Base-by-base conservation (phyloP, 2,888 invertebrate genomes). In the Selenia dentaria region DNA sequence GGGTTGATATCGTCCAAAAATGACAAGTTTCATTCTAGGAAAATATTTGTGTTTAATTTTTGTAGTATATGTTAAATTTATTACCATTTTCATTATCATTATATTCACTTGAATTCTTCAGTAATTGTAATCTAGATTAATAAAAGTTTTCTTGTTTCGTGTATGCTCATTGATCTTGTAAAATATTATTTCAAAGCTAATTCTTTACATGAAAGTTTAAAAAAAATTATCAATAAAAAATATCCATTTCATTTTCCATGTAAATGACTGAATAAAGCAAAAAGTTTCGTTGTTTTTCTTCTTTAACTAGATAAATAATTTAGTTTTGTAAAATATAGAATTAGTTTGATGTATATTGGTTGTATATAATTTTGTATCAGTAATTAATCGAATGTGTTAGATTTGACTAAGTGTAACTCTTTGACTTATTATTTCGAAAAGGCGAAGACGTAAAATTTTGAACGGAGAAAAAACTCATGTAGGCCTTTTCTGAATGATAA, bases 331-430 rank as follows among this genome's bases (percentile, higher is more conserved):
- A 60, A 48, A 53, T 66, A 66, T 61, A 63, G 47, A 42, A 57
- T 70, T 73, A 74, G 60, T 67, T 67, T 73, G 58, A 62, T 88
- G 85, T 89, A 86, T 77, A 89, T 86, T 87, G 86, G 82, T 86
- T 89, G 89, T 89, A 89, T 70, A 89, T 88, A 87, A 76, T 81
- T 75, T 78, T 73, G 68, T 59, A 75, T 68, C 62, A 64, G 54
- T 64, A 51, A 58, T 47, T 65, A 52, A 59, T 51, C 33, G 32
- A 37, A 36, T 50, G 29, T 13, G 35, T 35, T 39, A 27, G 14
- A n/a, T 22, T 26, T 34, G 26, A 28, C 1, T 54, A 46, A 62
- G 10, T 25, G 26, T 62, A 62, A 62, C 59, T 69, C 44, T 56
- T 64, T 59, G 54, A 54, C 49, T 44, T 29, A 53, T 36, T 14